These are phyloP conservation scores for Anastatus disparis DNA, from an alignment of 1,140 invertebrate species.

Conservation along the genomic window DNA sequence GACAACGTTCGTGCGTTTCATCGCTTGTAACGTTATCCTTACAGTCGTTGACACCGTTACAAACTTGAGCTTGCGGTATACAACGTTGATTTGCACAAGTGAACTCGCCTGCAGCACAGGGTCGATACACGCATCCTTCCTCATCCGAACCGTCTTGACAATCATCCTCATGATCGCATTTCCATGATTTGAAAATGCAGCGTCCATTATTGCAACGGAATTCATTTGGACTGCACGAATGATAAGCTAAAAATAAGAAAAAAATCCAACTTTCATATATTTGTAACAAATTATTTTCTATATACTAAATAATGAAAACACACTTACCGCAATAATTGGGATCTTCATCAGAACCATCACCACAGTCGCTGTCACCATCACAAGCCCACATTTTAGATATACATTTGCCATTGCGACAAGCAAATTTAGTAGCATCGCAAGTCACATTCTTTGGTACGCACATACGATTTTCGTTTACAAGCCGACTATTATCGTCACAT, in stretches of 20 bases:
- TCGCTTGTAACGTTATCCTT: constrained; percentile 93
- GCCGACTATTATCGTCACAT: constrained; percentile 85
- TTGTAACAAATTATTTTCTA: no score
- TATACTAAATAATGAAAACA: background rate
- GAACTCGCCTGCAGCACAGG: constrained; percentile 91
- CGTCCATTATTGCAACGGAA: constrained; percentile 94
- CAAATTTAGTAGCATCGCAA: constrained; percentile 90
- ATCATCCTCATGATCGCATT: constrained; percentile 95
- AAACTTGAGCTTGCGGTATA: constrained; percentile 87
- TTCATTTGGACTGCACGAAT: constrained; percentile 92
- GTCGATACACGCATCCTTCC: constrained; percentile 88
- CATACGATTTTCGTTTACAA: constrained; percentile 93
- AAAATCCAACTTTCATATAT: no score
- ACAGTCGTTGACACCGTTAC: constrained; percentile 94
- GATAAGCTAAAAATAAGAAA: constrained; percentile 76
- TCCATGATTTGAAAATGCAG: constrained; percentile 95
- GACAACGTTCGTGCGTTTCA: constrained; percentile 88
- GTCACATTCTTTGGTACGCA: constrained; percentile 88
- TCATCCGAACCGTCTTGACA: constrained; percentile 95
- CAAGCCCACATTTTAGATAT: constrained; percentile 96
- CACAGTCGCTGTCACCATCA: constrained; percentile 95
- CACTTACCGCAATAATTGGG: constrained; percentile 85
- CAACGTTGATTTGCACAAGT: constrained; percentile 92
- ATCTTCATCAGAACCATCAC: constrained; percentile 94
- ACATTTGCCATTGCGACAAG: constrained; percentile 94